Base-by-base conservation (phyloP, 2,888 invertebrate genomes). In the Julus scandinavius region DNA sequence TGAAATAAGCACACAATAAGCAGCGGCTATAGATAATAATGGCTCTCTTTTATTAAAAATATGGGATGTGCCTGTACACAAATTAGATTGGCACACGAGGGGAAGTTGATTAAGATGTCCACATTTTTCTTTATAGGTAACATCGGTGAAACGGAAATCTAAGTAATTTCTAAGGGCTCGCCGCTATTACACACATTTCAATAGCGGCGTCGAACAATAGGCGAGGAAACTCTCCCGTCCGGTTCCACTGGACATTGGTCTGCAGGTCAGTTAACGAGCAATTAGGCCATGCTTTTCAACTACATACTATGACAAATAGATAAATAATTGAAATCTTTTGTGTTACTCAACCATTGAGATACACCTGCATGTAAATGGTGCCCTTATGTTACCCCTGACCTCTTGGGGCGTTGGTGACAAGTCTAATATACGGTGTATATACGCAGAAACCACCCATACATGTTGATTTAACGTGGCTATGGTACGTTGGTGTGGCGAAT, bases 91-190 rank as follows among this genome's bases (percentile, higher is more conserved):
- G 58, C 58, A 4, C 58, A 58, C 15, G 58, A 58, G 58, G 58
- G 58, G 58, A 58, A 15, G 58, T 58, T 58, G 58, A 58, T 58
- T 58, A 58, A 58, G 58, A 58, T 58, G 58, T 58, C 58, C 58
- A 58, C 11, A 15, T 58, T 58, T 58, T 58, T 15, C 58, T 58
- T 58, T 58, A 11, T 58, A 58, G 58, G 58, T 58, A 58, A 15
- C 58, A 15, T 15, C 15, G 58, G 58, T 58, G 58, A 11, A 58
- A 58, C 58, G 58, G 58, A 58, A 58, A 58, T 58, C 58, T 17
- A 17, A 58, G 58, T 4, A 58, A 58, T 15, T 58, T 58, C 11
- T 58, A 58, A 58, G 17, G 58, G 58, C 58, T 15, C 15, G 58
- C 58, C 58, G 15, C 29, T 29, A 29, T 15, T 58, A 17, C 15